These are phyloP conservation scores for Malachius bipustulatus DNA, from an alignment of 2,888 invertebrate species.

Conservation along the genomic window DNA sequence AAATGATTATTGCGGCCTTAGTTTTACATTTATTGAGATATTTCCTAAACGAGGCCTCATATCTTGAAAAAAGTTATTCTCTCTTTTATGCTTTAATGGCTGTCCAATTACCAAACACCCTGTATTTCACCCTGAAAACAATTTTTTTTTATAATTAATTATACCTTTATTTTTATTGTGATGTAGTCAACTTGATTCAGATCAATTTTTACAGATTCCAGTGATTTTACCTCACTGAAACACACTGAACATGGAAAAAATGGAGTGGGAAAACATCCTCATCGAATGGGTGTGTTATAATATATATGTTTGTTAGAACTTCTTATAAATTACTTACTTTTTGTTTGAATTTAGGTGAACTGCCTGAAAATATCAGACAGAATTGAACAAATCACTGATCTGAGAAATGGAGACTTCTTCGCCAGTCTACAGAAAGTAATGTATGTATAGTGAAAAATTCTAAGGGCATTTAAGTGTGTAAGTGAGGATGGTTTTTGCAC, in stretches of 20 bases:
- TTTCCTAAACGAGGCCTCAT: no score
- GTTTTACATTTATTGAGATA: no score
- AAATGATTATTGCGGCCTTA: no score
- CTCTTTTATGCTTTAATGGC: no score
- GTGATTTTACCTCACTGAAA: no score
- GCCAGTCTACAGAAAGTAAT: slow-evolving; percentile 26
- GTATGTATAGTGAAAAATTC: slow-evolving; percentile 30
- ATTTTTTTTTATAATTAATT: no score
- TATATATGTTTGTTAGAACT: slow-evolving; percentile 3
- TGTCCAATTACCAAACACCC: no score
- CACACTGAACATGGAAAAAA: not conserved
- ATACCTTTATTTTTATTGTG: no score
- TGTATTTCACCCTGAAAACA: no score
- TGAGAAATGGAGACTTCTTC: slow-evolving; percentile 29
- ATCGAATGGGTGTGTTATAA: slow-evolving; percentile 28
- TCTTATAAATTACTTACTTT: slow-evolving; percentile 9
- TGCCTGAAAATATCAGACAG: slow-evolving; percentile 28
- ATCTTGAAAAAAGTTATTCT: no score
- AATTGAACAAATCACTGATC: slow-evolving; percentile 21
- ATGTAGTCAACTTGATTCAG: no score
- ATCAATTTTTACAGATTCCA: no score
- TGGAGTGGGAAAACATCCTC: slow-evolving; percentile 26
- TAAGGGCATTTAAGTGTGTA: slow-evolving; percentile 4
- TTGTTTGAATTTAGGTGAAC: slow-evolving; percentile 27
- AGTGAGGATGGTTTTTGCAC: not conserved